These are phyloP conservation scores for Andricus grossulariae DNA, from an alignment of 1,140 invertebrate genomes.

Conservation along the genomic window DNA sequence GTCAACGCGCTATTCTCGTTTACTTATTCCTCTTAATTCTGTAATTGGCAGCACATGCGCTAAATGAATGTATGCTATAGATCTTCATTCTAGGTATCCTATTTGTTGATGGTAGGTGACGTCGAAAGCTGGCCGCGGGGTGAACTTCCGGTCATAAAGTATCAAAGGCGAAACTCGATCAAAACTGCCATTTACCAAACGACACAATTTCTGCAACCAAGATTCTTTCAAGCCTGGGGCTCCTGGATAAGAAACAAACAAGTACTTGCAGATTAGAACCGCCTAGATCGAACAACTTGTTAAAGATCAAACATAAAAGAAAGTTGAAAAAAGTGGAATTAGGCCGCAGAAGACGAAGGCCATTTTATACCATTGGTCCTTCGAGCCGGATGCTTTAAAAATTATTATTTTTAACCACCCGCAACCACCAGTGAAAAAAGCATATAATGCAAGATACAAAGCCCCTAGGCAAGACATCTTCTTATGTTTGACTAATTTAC, in stretches of 20 bases:
- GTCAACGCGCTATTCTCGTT: conserved; percentile 47
- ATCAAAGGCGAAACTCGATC: conserved; percentile 63
- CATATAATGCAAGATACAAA: too few species aligned
- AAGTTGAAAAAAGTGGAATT: conserved; percentile 39
- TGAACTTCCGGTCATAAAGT: conserved; percentile 69
- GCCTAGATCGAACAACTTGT: conserved; percentile 14
- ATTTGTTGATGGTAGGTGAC: conserved; percentile 17
- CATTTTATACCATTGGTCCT: not conserved
- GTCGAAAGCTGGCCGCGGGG: conserved; percentile 43
- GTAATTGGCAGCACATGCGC: conserved; percentile 54
- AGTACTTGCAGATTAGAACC: not conserved
- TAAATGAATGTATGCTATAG: conserved; percentile 48
- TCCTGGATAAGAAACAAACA: not conserved
- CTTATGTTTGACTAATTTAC: too few species aligned
- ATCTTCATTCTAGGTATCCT: conserved; percentile 42
- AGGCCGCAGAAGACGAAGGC: conserved; percentile 11
- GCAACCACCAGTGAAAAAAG: too few species aligned
- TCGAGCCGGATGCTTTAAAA: too few species aligned
- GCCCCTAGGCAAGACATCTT: too few species aligned
- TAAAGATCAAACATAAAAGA: not conserved
- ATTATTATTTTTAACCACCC: too few species aligned
- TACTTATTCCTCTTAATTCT: conserved; percentile 60
- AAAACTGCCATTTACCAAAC: conserved; percentile 44
- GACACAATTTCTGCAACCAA: conserved; percentile 36
- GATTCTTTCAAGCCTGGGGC: not conserved